Evolutionary conservation across 2,113 vertebrate species (phyloP).

Genomic region (Nerophis ophidion): DNA sequence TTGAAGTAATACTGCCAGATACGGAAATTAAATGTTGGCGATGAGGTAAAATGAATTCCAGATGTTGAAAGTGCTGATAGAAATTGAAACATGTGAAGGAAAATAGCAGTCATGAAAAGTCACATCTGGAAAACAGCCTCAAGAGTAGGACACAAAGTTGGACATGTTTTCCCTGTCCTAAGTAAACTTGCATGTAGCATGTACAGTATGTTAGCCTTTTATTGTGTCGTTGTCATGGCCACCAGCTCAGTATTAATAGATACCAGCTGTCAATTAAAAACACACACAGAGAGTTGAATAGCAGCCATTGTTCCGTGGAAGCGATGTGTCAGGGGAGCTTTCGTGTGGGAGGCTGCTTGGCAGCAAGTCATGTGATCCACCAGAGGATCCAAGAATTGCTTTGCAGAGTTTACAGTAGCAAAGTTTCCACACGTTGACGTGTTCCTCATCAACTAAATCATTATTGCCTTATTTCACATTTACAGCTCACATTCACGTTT

Average conservation of each 20-base stretch:
- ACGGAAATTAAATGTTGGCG: slow-evolving; percentile 4
- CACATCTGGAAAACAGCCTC: slow-evolving; percentile 33
- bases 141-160: too few relatives aligned
- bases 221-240: slow-evolving; percentile 54
- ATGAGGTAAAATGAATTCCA: slow-evolving; percentile 45
- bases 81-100: slow-evolving; percentile 59
- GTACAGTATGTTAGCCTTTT: slow-evolving; percentile 30
- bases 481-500: too few relatives aligned
- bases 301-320: slow-evolving; percentile 62
- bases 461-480: background rate
- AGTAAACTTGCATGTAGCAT: slow-evolving; percentile 27
- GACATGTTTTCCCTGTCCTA: too few relatives aligned
- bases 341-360: slow-evolving; percentile 36
- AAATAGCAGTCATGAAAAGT: slow-evolving; percentile 52
- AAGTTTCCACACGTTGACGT: background rate
- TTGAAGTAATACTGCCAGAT: slow-evolving; percentile 4
- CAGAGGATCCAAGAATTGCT: slow-evolving; percentile 39
- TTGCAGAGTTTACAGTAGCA: slow-evolving; percentile 22
- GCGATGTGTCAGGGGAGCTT: slow-evolving; percentile 56
- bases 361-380: slow-evolving; percentile 57
- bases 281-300: slow-evolving; percentile 61
- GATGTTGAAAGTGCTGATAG: slow-evolving; percentile 51
- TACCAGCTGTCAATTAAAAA: slow-evolving; percentile 59
- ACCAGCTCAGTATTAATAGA: slow-evolving; percentile 56
- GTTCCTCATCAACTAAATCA: background rate